Conservation (phyloP, 2,113 vertebrate genomes). For the Montifringilla adamsi region DNA sequence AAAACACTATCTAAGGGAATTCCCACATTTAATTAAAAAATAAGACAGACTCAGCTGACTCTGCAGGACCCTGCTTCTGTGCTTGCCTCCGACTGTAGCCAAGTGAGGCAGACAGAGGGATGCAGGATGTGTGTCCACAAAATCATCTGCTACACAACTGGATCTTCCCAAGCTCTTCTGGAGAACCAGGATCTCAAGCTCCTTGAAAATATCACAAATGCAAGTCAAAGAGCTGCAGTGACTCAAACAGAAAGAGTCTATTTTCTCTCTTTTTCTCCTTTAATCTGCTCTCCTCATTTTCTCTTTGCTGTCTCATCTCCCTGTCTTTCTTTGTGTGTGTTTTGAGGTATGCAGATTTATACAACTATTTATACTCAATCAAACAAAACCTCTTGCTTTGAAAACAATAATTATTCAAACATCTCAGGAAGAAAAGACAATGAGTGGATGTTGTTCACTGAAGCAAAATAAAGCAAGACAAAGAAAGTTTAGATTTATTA, state of each 20-base stretch:
- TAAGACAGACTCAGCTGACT: neutral
- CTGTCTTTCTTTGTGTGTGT: neutral
- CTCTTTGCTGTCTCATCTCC: neutral
- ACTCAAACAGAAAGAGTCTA: neutral
- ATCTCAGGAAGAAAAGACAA: neutral
- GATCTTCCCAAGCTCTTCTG: neutral
- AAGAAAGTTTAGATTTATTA: neutral
- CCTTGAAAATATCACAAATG: neutral
- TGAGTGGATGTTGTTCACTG: neutral
- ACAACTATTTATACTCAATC: neutral
- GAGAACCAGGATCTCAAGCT: neutral
- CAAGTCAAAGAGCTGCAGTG: neutral
- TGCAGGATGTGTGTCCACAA: neutral
- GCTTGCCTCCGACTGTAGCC: neutral
- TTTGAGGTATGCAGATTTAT: neutral
- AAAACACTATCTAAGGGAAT: neutral
- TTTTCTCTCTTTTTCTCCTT: neutral
- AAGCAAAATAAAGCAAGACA: constrained; percentile 14
- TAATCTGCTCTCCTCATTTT: neutral
- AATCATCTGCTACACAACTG: neutral
- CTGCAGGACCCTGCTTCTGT: neutral
- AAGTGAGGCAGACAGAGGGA: neutral
- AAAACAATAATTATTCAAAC: neutral
- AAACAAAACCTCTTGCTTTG: neutral
- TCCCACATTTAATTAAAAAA: neutral